Conservation (phyloP, 2,888 invertebrate species). For the Dusona sp. region DNA sequence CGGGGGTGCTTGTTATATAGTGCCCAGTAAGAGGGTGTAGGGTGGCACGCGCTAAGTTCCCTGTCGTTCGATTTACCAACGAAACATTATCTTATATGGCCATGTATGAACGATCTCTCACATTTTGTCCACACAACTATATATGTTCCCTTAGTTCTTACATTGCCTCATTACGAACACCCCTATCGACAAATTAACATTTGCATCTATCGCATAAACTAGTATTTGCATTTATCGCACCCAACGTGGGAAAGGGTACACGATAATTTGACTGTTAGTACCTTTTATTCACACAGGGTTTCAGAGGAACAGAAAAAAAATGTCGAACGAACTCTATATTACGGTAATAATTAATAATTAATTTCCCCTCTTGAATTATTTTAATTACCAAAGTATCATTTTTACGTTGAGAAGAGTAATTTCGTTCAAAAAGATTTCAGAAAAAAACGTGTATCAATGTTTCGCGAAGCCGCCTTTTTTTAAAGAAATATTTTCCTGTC, state of each 20-base stretch:
- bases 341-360: background rate
- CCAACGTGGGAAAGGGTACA: conserved; percentile 30
- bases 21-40: conserved; percentile 62
- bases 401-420: background rate
- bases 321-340: background rate
- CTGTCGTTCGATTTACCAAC: conserved; percentile 62
- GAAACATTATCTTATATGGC: conserved; percentile 48
- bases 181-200: conserved; percentile 29
- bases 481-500: too few relatives aligned
- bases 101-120: conserved; percentile 47
- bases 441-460: too few relatives aligned
- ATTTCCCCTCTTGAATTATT: background rate
- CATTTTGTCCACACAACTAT: conserved; percentile 64
- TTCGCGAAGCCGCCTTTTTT: too few relatives aligned
- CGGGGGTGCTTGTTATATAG: conserved; percentile 78
- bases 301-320: background rate
- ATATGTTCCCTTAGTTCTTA: conserved; percentile 52
- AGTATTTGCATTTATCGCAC: conserved; percentile 75
- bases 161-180: conserved; percentile 73
- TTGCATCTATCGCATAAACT: conserved; percentile 73
- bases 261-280: conserved; percentile 47
- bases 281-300: conserved; percentile 8
- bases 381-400: background rate
- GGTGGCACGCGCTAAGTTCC: conserved; percentile 73
- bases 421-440: too few relatives aligned